Conservation (phyloP, 2,888 invertebrate genomes). For the Philereme transversata region DNA sequence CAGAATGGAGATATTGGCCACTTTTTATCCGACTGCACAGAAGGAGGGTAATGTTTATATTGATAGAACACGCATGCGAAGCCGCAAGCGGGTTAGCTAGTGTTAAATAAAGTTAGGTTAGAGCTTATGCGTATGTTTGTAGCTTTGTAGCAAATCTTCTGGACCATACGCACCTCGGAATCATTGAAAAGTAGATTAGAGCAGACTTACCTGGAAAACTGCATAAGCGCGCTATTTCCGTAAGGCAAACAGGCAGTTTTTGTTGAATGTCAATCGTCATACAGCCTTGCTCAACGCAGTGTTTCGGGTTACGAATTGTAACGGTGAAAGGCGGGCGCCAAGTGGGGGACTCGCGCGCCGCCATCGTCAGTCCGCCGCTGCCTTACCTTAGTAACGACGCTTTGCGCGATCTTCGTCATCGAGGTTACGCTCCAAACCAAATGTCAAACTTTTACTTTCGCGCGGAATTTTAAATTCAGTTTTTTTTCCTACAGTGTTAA, state of each 20-base stretch:
- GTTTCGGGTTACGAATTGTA: slow-evolving; percentile 75
- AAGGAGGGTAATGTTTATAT: no score
- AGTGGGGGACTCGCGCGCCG: slow-evolving; percentile 55
- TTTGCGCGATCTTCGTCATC: slow-evolving; percentile 27
- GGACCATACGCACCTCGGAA: neutral
- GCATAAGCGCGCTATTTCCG: slow-evolving; percentile 65
- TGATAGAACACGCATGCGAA: no score
- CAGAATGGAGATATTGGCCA: no score
- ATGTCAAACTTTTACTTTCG: slow-evolving; percentile 66
- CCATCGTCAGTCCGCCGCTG: slow-evolving; percentile 57
- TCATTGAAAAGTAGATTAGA: slow-evolving; percentile 19
- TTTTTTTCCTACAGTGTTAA: slow-evolving; percentile 34
- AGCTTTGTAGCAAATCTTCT: no score
- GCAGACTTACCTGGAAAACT: slow-evolving; percentile 11
- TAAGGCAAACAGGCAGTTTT: slow-evolving; percentile 65
- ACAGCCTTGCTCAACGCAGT: slow-evolving; percentile 78
- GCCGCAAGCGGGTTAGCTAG: no score
- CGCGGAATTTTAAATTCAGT: slow-evolving; percentile 53
- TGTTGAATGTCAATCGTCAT: slow-evolving; percentile 81
- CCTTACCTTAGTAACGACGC: slow-evolving; percentile 40
- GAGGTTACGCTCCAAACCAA: slow-evolving; percentile 43
- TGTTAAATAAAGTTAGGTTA: no score
- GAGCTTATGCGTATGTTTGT: no score
- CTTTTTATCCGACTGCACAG: no score
- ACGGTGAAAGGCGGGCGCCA: slow-evolving; percentile 66